Percentiles rank a stretch among this genome's conserved stretches.
These are phyloP conservation scores for Polyommatus iphigenia DNA, from an alignment of 2,888 invertebrate genomes.

Conservation along the genomic window DNA sequence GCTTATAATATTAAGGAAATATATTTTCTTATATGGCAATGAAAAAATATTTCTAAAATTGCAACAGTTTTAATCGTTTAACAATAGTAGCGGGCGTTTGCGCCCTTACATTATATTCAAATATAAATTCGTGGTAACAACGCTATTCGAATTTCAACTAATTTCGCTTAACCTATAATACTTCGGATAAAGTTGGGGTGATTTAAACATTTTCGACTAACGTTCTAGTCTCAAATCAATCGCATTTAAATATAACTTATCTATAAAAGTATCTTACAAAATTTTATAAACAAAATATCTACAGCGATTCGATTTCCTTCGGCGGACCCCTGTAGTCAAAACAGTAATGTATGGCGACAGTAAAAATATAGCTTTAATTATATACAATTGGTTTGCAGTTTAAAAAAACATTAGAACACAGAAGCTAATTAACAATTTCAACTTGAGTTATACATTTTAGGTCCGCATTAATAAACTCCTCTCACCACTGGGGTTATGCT, in stretches of 20 bases:
- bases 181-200: slow-evolving; percentile 55
- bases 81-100: background rate
- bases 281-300: slow-evolving; percentile 57
- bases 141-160: slow-evolving; percentile 55
- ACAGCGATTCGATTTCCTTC: slow-evolving; percentile 53
- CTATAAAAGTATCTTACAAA: slow-evolving; percentile 60
- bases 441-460: background rate
- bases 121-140: slow-evolving; percentile 69
- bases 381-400: background rate
- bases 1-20: slow-evolving; percentile 27
- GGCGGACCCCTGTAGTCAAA: slow-evolving; percentile 44
- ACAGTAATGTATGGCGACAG: slow-evolving; percentile 4
- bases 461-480: background rate
- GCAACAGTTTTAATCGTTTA: slow-evolving; percentile 13
- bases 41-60: slow-evolving; percentile 28
- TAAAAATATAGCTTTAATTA: background rate
- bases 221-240: slow-evolving; percentile 28
- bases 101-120: background rate
- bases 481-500: background rate
- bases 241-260: slow-evolving; percentile 33
- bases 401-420: background rate
- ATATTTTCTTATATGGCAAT: slow-evolving; percentile 29
- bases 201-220: slow-evolving; percentile 39
- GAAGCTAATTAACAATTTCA: background rate
- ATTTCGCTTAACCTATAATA: slow-evolving; percentile 60